Evolutionary conservation across 1,140 invertebrate genomes (phyloP), one percentile per base, ranked within the genome.

Genomic region (Hylaeus anthracinus): DNA sequence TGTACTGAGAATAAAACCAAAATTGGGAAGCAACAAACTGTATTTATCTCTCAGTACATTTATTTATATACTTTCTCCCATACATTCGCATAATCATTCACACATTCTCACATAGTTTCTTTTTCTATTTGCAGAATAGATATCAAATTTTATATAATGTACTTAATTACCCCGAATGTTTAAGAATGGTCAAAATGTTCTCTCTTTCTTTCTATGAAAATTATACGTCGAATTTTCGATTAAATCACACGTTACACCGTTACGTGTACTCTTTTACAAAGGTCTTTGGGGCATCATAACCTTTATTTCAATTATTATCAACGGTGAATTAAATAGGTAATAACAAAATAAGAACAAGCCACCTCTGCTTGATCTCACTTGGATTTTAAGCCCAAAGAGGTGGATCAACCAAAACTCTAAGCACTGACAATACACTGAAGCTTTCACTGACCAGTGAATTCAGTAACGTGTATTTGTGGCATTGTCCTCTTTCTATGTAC

Each of bases 351-450:
- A 85, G 83, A 85, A 87, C 78, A 83, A 80, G 87, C 84, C 86
- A 88, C 55, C 73, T 75, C 73, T 84, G 77, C 72, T 78, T 80
- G 72, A 85, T 85, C 74, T 89, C 78, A 81, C 74, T 87, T 69
- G 56, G 72, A 83, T 83, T 85, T 80, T 72, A 69, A 86, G 73
- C 74, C 64, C 81, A 77, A 89, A 88, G 86, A 90, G 85, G 80
- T 90, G 71, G 76, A 82, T 85, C 84, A 87, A 90, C 75, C 86
- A 69, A 90, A 88, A 89, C 79, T 90, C 77, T 88, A 86, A 90
- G 79, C 70, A 79, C 73, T 77, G 56, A 66, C 69, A 82, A 79
- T 84, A 74, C 63, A 82, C 71, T 55, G 51, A 69, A 79, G 61
- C 45, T 58, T 66, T 64, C 70, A 73, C 53, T 53, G 26, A 66